Evolutionary conservation across 2,797 vertebrate species (phyloP).

Genomic region (Luscinia luscinia): DNA sequence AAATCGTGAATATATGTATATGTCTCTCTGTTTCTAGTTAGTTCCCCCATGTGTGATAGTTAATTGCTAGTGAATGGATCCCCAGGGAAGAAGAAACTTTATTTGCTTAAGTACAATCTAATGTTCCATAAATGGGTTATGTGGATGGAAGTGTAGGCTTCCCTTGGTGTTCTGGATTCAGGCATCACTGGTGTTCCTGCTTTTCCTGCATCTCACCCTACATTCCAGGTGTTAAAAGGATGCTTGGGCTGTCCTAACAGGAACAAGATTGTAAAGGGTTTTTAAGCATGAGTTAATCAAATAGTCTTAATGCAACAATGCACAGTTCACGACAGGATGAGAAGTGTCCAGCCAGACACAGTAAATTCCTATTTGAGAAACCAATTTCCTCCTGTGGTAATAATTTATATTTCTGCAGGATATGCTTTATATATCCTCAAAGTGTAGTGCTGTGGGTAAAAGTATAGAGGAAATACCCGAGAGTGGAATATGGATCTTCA

Average conservation of each 20-base stretch:
- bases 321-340: neutral
- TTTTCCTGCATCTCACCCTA: neutral
- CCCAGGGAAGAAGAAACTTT: slow-evolving; percentile 24
- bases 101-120: slow-evolving; percentile 45
- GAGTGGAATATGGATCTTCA: neutral
- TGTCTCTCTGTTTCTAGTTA: slow-evolving; percentile 8
- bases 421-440: neutral
- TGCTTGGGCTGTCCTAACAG: neutral
- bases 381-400: neutral
- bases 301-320: neutral
- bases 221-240: neutral
- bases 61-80: slow-evolving; percentile 45
- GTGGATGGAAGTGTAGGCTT: neutral
- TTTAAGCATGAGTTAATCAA: neutral
- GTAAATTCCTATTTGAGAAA: neutral
- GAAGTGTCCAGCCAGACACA: neutral
- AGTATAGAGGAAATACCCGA: neutral
- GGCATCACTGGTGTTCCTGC: neutral
- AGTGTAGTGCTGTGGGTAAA: neutral
- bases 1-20: neutral
- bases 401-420: neutral
- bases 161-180: neutral
- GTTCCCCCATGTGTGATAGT: neutral
- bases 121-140: neutral
- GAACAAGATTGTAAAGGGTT: neutral